phyloP scores from a whole-genome alignment of 2,888 invertebrate species.

The Chloroclysta siterata region DNA sequence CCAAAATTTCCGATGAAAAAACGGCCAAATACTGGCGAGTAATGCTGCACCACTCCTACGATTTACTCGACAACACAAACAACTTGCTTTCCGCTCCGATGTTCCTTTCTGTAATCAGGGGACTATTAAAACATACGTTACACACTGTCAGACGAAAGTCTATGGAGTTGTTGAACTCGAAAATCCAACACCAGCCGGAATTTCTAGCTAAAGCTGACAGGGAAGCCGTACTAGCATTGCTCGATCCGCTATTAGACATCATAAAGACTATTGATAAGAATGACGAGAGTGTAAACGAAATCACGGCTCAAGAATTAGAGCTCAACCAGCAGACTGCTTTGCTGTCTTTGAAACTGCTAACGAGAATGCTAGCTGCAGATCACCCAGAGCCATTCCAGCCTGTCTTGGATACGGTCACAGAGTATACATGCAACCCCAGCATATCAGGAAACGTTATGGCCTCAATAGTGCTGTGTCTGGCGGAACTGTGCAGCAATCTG shows the following conservation, averaged over 20 bases:
- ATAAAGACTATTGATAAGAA: conserved; percentile 81
- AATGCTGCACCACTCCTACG: conserved; percentile 91
- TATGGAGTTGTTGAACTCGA: conserved; percentile 93
- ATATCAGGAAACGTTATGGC: conserved; percentile 88
- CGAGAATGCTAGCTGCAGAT: conserved; percentile 88
- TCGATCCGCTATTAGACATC: conserved; percentile 86
- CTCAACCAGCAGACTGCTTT: conserved; percentile 93
- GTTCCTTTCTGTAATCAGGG: conserved; percentile 91
- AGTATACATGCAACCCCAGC: conserved; percentile 81
- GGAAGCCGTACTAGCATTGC: conserved; percentile 82
- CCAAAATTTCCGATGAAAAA: conserved; percentile 86
- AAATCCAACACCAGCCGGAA: conserved; percentile 88
- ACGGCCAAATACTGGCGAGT: conserved; percentile 93
- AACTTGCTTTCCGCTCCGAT: conserved; percentile 91
- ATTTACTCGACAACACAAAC: conserved; percentile 92
- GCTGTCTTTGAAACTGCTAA: conserved; percentile 92
- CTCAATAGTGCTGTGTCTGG: conserved; percentile 90
- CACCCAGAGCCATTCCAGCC: conserved; percentile 89
- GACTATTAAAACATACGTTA: conserved; percentile 89
- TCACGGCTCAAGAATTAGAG: conserved; percentile 84
- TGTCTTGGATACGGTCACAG: conserved; percentile 88
- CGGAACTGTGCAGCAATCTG: conserved; percentile 91
- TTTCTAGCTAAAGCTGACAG: conserved; percentile 84
- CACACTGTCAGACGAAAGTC: conserved; percentile 91
- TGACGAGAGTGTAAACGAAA: conserved; percentile 57